phyloP scores from a whole-genome alignment of 2,888 invertebrate genomes.

The Penaeus monodon region DNA sequence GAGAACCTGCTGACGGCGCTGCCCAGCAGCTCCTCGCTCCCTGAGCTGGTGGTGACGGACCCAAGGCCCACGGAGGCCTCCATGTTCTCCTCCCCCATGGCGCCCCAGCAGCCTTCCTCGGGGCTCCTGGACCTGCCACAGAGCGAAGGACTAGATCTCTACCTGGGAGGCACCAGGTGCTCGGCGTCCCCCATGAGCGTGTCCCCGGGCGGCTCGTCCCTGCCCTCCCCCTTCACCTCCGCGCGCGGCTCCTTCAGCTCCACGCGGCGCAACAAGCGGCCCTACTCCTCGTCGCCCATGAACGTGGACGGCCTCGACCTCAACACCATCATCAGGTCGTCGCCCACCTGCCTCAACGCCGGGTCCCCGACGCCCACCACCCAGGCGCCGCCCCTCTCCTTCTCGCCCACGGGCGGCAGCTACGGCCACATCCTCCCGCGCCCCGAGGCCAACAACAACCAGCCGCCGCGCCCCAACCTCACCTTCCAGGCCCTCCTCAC shows the following conservation, averaged over 20 bases:
- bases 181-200: constrained; percentile 62
- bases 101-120: constrained; percentile 13
- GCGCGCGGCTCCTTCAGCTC: constrained; percentile 50
- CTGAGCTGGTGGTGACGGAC: constrained; percentile 42
- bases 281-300: constrained; percentile 61
- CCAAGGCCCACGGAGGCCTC: constrained; percentile 14
- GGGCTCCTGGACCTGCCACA: constrained; percentile 30
- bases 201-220: constrained; percentile 49
- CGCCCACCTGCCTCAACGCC: constrained; percentile 70
- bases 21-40: constrained; percentile 38
- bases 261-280: constrained; percentile 50
- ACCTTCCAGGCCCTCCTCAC: not conserved
- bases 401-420: constrained; percentile 43
- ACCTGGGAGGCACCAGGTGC: constrained; percentile 31
- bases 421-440: constrained; percentile 60
- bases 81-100: constrained; percentile 2
- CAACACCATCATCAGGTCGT: constrained; percentile 70
- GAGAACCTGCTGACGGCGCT: constrained; percentile 51
- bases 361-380: constrained; percentile 17
- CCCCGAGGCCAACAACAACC: constrained; percentile 51
- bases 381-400: constrained; percentile 6
- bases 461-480: constrained; percentile 22
- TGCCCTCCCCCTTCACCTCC: constrained; percentile 51
- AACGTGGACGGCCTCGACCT: constrained; percentile 68
- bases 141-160: constrained; percentile 28